Percentiles rank a stretch among this genome's conserved stretches.
Evolutionary conservation across 2,113 vertebrate species (phyloP).

Genomic region (Fregetta grallaria): DNA sequence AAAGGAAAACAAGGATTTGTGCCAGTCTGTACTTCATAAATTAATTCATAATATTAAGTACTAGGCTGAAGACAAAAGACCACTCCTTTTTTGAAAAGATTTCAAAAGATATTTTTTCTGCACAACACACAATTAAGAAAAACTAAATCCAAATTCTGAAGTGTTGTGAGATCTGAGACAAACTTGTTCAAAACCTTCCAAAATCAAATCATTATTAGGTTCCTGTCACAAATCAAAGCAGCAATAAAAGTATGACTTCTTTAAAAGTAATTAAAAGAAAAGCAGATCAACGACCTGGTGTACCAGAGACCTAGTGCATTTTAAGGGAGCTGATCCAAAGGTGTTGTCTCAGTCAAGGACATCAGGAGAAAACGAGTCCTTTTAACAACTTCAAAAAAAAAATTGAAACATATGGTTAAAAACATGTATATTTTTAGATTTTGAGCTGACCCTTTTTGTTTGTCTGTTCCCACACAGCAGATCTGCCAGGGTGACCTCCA

Average conservation of each 20-base stretch:
- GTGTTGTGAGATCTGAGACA: not conserved
- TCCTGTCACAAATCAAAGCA: not conserved
- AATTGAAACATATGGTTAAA: not conserved
- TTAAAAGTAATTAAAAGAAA: not conserved
- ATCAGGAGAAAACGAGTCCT: not conserved
- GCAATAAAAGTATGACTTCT: not conserved
- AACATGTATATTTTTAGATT: not conserved
- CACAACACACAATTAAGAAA: not conserved
- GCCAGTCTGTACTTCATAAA: not conserved
- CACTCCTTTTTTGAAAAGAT: not conserved
- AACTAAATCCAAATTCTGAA: not conserved
- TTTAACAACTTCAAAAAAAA: not conserved
- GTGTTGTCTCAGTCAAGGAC: not conserved
- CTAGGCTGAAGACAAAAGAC: not conserved
- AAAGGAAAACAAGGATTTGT: not conserved
- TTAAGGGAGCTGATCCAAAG: not conserved
- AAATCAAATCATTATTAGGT: not conserved
- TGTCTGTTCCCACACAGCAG: not conserved
- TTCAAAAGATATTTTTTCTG: not conserved
- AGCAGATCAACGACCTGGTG: not conserved
- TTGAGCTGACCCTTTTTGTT: not conserved
- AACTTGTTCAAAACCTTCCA: not conserved
- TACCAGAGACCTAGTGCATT: not conserved
- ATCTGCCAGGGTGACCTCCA: not conserved
- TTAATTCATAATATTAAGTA: not conserved